Percentiles rank a stretch among this genome's conserved stretches.
Evolutionary conservation across 1,140 invertebrate genomes (phyloP).

Genomic region (Zaprionus inermis): DNA sequence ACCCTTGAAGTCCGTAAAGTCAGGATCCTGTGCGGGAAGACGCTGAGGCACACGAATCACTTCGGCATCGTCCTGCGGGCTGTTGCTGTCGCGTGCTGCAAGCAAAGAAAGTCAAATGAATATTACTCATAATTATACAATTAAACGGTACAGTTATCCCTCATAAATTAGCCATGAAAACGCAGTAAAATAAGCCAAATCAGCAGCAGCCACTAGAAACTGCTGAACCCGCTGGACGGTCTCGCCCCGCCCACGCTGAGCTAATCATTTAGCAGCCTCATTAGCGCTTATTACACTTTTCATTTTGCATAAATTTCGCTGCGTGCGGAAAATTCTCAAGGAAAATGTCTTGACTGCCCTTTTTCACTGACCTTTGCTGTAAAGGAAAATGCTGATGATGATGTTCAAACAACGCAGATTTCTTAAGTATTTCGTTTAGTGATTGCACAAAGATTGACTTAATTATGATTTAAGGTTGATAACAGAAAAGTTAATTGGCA

Average conservation of each 20-base stretch:
- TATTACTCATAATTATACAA: conserved; percentile 60
- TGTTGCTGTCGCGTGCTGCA: conserved; percentile 63
- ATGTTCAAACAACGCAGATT: not conserved
- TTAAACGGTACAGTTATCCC: conserved; percentile 23
- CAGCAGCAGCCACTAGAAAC: conserved; percentile 52
- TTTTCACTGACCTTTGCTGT: conserved; percentile 22
- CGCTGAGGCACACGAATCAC: conserved; percentile 56
- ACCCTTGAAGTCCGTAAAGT: conserved; percentile 73
- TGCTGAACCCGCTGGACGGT: conserved; percentile 12
- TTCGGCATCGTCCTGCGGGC: conserved; percentile 75
- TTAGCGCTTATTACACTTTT: conserved; percentile 71
- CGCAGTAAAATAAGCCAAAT: conserved; percentile 65
- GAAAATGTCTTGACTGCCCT: conserved; percentile 7
- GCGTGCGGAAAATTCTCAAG: conserved; percentile 8
- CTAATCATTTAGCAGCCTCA: conserved; percentile 58
- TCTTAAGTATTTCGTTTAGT: not conserved
- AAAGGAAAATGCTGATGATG: not conserved
- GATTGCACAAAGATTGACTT: not conserved
- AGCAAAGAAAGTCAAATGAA: conserved; percentile 37
- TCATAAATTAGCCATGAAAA: conserved; percentile 57
- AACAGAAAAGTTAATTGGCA: not conserved
- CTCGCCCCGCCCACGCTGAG: not conserved
- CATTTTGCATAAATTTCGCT: conserved; percentile 59
- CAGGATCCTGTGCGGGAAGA: conserved; percentile 44
- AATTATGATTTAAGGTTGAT: not conserved